Base-by-base conservation (phyloP, 2,113 vertebrate species). In the Dendrocopos noguchii region DNA sequence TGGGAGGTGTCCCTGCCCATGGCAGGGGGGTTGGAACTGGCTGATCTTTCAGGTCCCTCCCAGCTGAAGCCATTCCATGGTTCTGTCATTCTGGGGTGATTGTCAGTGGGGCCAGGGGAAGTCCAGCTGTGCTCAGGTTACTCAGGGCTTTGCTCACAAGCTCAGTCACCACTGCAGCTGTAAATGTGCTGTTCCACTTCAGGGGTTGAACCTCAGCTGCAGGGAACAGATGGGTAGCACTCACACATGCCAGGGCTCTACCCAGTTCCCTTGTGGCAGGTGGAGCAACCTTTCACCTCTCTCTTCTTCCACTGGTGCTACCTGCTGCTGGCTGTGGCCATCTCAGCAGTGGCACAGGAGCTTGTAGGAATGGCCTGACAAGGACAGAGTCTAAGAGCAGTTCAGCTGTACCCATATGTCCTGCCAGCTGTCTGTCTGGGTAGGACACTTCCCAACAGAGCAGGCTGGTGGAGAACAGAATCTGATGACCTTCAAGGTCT, bases 191-290 rank as follows among this genome's bases (percentile, higher is more conserved):
- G 10, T 84, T 74, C 36, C 27, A 12, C 22, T 46, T 55, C 33
- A 78, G 47, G 21, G 12, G 25, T 4, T 46, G 33, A 64, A 68
- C 21, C 31, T 71, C 78, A 75, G 12, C 47, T 31, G 29, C 59
- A 66, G 28, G 19, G 29, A 56, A 46, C 50, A 50, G 7, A 20
- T 21, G 9, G 9, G 7, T 39, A 65, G 20, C 3, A 68, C 6
- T 16, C 53, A 76, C 47, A 60, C 7, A 8, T 78, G 24, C 15
- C 27, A 52, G 24, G 12, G 12, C 52, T 25, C 44, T 31, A 9
- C 9, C 7, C 0, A 0, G 4, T 52, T 79, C 57, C 75, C 21
- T 6, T 15, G 19, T 20, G 15, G 10, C 36, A 47, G 46, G 24
- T 2, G 33, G 4, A 88, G 18, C 31, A 36, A 9, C 7, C 20